Conservation (phyloP, 2,113 vertebrate genomes). For the Entomyzon cyanotis region DNA sequence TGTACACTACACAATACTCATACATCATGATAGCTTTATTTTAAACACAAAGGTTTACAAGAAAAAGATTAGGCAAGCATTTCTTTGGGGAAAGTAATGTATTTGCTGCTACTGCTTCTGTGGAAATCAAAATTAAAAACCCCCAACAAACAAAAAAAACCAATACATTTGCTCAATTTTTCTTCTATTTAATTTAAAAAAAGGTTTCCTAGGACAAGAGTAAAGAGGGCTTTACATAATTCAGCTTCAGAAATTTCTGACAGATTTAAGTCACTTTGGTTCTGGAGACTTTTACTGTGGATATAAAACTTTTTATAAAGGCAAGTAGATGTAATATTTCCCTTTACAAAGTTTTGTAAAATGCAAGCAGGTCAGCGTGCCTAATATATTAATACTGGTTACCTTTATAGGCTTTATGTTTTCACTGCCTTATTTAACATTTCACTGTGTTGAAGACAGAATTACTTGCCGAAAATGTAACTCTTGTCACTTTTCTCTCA, state of each 20-base stretch:
- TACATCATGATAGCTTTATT: neutral
- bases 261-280: neutral
- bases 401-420: neutral
- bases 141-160: neutral
- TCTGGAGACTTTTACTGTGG: neutral
- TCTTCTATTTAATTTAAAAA: neutral
- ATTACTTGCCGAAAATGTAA: neutral
- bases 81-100: neutral
- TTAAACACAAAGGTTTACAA: neutral
- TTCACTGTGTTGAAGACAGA: neutral
- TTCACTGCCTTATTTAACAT: neutral
- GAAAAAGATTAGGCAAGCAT: neutral
- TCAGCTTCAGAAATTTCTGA: neutral
- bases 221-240: neutral
- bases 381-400: neutral
- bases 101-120: neutral
- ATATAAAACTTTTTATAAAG: neutral
- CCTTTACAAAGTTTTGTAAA: neutral
- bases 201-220: neutral
- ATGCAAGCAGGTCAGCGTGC: neutral
- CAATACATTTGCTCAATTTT: accelerated
- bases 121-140: neutral
- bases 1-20: neutral
- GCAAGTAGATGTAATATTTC: neutral
- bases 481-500: neutral